Evolutionary conservation across 2,888 invertebrate genomes (phyloP).

Genomic region (Habrosyne pyritoides): DNA sequence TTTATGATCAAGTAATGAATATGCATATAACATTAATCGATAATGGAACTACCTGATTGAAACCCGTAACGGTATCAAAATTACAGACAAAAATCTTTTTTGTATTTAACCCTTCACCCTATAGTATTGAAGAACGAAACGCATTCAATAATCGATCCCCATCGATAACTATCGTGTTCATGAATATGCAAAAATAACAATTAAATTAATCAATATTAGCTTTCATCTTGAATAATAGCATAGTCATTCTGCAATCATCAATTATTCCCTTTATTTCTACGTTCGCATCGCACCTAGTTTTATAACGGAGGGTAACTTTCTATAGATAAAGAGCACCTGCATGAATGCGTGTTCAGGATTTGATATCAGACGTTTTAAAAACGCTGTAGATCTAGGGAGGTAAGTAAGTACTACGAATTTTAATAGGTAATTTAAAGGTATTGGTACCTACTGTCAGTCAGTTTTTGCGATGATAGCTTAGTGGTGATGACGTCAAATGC

Average conservation of each 20-base stretch:
- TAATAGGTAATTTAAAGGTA: no score
- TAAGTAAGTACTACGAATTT: not conserved
- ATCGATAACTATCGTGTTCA: constrained; percentile 45
- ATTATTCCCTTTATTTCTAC: constrained; percentile 21
- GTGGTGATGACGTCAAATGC: no score
- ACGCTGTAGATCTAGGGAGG: no score
- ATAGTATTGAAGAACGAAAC: constrained; percentile 28
- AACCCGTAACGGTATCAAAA: constrained; percentile 26
- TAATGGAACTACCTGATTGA: constrained; percentile 11
- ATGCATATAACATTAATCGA: constrained; percentile 51
- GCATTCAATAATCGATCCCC: constrained; percentile 16
- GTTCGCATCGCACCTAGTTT: constrained; percentile 13
- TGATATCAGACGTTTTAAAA: no score
- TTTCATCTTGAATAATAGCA: constrained; percentile 55
- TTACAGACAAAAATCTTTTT: constrained; percentile 41
- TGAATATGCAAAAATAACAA: constrained; percentile 81
- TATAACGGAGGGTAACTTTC: constrained; percentile 19
- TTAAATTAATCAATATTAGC: constrained; percentile 68
- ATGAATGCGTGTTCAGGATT: not conserved
- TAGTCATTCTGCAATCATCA: constrained; percentile 62
- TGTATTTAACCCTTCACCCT: constrained; percentile 35
- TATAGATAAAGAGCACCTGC: constrained; percentile 16
- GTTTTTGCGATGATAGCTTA: no score
- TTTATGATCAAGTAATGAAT: constrained; percentile 68
- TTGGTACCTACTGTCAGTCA: no score